Base-by-base conservation (phyloP, 1,140 invertebrate species). In the Gryllus bimaculatus region DNA sequence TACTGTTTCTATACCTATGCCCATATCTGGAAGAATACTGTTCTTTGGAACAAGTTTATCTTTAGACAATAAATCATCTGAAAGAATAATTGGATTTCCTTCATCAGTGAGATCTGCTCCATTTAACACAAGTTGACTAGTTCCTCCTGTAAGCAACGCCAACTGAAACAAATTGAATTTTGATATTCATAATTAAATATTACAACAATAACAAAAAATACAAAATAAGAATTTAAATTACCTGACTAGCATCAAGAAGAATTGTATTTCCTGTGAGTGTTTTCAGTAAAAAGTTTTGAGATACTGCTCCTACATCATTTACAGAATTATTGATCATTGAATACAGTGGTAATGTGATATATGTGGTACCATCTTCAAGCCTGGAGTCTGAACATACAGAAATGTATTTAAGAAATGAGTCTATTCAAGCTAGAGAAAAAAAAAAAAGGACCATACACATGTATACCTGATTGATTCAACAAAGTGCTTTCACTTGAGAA, bases 271-370 rank as follows among this genome's bases (percentile, higher is more conserved):
- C 73, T 75, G 73, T 73, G n/a, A 75, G n/a, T 10, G 26, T 79
- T 79, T 79, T 79, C n/a, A 79, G 73, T 39, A 79, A 20, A n/a
- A 79, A 48, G 47, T 79, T 79, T 48, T 79, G 73, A 48, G 39
- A 12, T 6, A 26, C 10, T 54, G 79, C 47, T 39, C 75, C 49
- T 76, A 39, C 20, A 8, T 80, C 80, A 47, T 74, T 18, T 13
- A 79, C 15, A n/a, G 54, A 76, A 26, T 48, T 21, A 49, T 78
- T 49, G 75, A 54, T 73, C 7, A 78, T n/a, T 7, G 75, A 78
- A 8, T 76, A 48, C 12, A 80, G 49, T 10, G 79, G 79, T 76
- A 79, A 21, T 47, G 79, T 79, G 13, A 79, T 47, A 15, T 76
- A 79, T 47, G 79, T 49, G 18, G 74, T 77, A 21, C 49, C 48